These are phyloP conservation scores for Murina feae DNA, from an alignment of 2,113 vertebrate genomes.

Conservation along the genomic window DNA sequence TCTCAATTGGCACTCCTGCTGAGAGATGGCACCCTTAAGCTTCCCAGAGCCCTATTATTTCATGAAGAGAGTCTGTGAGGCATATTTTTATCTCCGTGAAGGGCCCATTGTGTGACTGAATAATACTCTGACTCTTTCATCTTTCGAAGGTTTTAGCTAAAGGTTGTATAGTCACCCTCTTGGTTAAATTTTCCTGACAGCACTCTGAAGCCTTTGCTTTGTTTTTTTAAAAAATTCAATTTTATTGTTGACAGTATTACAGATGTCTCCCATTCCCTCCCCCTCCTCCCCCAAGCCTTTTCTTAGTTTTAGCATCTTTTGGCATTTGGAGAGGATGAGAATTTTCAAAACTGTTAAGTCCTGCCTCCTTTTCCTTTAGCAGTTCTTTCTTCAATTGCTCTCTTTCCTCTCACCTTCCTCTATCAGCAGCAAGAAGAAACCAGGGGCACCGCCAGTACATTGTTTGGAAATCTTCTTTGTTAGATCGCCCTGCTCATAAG, in stretches of 20 bases:
- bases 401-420: background rate
- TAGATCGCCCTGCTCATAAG: fast-evolving
- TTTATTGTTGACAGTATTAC: too few relatives aligned
- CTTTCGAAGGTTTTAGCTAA: background rate
- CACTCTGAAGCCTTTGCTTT: background rate
- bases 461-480: background rate
- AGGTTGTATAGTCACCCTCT: background rate
- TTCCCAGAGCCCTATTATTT: background rate
- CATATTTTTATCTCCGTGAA: background rate
- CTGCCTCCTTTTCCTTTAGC: background rate
- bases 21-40: too few relatives aligned
- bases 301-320: background rate
- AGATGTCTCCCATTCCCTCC: too few relatives aligned
- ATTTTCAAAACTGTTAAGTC: background rate
- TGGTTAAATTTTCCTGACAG: background rate
- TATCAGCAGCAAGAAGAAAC: background rate
- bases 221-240: too few relatives aligned
- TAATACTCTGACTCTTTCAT: background rate
- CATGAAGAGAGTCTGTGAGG: background rate
- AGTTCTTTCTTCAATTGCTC: background rate
- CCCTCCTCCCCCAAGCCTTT: background rate
- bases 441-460: background rate
- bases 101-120: background rate
- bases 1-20: background rate
- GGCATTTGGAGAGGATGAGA: background rate